Percentiles rank a stretch among this genome's conserved stretches.
Evolutionary conservation across 2,113 vertebrate species (phyloP).

Genomic region (Scytalopus superciliaris): DNA sequence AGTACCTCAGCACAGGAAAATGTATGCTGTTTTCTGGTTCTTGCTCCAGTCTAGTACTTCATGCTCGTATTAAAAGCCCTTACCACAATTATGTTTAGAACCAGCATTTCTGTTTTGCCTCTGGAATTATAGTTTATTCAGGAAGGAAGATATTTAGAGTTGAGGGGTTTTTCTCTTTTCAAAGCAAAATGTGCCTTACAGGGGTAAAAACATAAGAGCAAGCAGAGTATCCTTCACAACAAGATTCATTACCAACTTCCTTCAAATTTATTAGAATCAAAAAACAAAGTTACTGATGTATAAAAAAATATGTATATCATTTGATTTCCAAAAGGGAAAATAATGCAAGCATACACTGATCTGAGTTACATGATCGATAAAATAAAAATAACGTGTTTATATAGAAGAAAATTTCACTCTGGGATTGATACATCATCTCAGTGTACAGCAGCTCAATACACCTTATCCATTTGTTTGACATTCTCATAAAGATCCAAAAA

Average conservation of each 20-base stretch:
- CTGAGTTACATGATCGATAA: neutral
- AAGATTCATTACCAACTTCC: neutral
- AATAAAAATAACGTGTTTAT: neutral
- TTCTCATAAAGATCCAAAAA: neutral
- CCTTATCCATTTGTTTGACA: neutral
- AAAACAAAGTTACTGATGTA: neutral
- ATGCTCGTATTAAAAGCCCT: neutral
- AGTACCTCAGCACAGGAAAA: neutral
- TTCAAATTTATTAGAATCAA: neutral
- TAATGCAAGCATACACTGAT: neutral
- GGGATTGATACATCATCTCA: neutral
- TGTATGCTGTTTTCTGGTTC: neutral
- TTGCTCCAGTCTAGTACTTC: neutral
- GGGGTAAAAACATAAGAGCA: neutral
- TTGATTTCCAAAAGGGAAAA: neutral
- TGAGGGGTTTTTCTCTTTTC: neutral
- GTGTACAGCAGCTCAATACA: neutral
- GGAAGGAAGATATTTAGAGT: fast-evolving
- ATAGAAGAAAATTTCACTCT: neutral
- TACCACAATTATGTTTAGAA: neutral
- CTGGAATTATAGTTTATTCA: neutral
- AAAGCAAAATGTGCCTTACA: neutral
- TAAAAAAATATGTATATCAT: no score
- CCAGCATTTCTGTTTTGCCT: neutral
- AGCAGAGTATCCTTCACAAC: neutral